phyloP scores from a whole-genome alignment of 2,797 vertebrate species.

The Sternarchorhynchus goeldii region DNA sequence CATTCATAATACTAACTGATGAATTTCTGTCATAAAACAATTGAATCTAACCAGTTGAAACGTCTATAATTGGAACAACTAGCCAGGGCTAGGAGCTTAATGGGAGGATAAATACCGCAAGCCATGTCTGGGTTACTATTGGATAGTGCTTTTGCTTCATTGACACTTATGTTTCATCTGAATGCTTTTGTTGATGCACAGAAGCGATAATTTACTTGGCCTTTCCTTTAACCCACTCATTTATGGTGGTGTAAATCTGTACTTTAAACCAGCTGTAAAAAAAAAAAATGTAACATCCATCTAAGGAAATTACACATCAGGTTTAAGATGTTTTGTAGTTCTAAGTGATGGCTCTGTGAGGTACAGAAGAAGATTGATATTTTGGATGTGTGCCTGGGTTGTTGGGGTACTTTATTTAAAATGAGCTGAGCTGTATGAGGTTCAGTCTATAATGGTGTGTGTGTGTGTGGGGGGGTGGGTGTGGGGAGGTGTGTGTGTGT shows the following conservation, averaged over 20 bases:
- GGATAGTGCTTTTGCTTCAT: not conserved
- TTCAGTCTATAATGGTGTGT: not conserved
- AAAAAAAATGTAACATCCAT: not conserved
- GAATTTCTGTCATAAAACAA: not conserved
- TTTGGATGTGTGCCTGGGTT: not conserved
- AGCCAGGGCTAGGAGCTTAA: too few relatives aligned
- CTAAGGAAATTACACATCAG: too few relatives aligned
- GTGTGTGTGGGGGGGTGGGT: constrained; percentile 9
- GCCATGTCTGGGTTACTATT: not conserved
- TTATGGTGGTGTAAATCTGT: constrained; percentile 1
- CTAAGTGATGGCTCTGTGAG: not conserved
- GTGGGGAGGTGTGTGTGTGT: constrained; percentile 1
- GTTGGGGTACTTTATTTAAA: constrained; percentile 15
- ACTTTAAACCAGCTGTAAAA: not conserved
- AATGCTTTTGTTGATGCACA: not conserved
- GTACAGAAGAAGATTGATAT: not conserved
- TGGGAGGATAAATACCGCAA: too few relatives aligned
- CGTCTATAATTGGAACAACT: too few relatives aligned
- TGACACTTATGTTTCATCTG: constrained; percentile 8
- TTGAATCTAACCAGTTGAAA: too few relatives aligned
- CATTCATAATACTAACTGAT: not conserved
- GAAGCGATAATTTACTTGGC: not conserved
- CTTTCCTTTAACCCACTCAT: not conserved
- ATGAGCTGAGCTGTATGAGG: not conserved
- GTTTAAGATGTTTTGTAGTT: not conserved